Base-by-base conservation (phyloP, 1,140 invertebrate genomes). In the Zophobas morio region DNA sequence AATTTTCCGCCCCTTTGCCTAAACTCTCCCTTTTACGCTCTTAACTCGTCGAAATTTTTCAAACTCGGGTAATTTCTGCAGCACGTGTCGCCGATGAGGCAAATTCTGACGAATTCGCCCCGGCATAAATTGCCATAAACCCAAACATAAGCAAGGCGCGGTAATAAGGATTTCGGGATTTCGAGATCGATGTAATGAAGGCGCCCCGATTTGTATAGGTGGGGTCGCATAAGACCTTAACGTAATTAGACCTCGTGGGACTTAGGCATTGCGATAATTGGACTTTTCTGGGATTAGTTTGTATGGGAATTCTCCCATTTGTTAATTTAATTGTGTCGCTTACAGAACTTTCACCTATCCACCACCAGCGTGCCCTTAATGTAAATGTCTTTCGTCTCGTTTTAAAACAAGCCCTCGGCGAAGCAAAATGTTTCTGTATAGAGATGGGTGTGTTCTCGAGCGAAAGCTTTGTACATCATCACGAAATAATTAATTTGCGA, bases 261-360 rank as follows among this genome's bases (percentile, higher is more conserved):
- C 37, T 66, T 66, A 40, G 60, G 60, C 60, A 66, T 66, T 66
- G 60, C 60, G 60, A 66, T 66, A 66, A 66, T 66, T 66, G 60
- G 60, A 66, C 60, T 66, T 66, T 66, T 66, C 60, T 66, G 60
- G 60, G 60, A 66, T 66, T 66, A 66, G 60, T 40, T 20, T 66
- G 37, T 66, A 66, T 66, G 60, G 56, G 56, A 60, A 60, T 39
- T 60, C 56, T 60, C 56, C 56, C 56, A 60, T 60, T 60, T 60
- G 56, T 60, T 60, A 60, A 60, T 60, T 60, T 60, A 60, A 60
- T 60, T 60, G 56, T 60, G 56, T 60, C 56, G 56, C 56, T 39
- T 60, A 60, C 60, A 66, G 60, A 42, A 42, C 60, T 66, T 66
- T 66, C 60, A 66, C 60, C 39, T 66, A 40, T 8, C 56, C 20